Conservation (phyloP, 2,888 invertebrate genomes). For the Proisotoma minuta region DNA sequence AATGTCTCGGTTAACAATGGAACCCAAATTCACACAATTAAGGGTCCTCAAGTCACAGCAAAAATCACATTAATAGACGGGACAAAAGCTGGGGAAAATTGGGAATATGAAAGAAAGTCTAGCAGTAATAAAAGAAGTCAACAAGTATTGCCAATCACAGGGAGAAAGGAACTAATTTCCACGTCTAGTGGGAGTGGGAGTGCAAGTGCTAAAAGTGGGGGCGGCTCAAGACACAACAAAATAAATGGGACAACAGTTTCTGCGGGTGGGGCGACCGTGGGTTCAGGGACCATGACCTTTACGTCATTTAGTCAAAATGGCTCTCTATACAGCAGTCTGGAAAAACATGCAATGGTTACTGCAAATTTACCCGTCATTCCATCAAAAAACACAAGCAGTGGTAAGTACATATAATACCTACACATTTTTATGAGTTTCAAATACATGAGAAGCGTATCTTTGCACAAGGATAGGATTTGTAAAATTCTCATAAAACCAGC, state of each 20-base stretch:
- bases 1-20: not conserved
- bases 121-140: not conserved
- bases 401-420: too few species aligned
- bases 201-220: constrained; percentile 17
- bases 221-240: constrained; percentile 13
- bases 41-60: constrained; percentile 5
- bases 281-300: constrained; percentile 16
- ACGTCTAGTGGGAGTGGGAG: not conserved
- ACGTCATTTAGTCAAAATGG: constrained; percentile 9
- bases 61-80: constrained; percentile 8
- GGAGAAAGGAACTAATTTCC: constrained; percentile 1
- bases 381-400: too few species aligned
- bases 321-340: constrained; percentile 8
- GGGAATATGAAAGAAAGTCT: not conserved
- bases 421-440: too few species aligned
- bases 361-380: constrained; percentile 22
- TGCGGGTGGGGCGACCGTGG: constrained; percentile 13
- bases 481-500: too few species aligned
- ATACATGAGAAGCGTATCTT: too few species aligned
- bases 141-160: constrained; percentile 15
- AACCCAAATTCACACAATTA: too few species aligned
- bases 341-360: constrained; percentile 21
- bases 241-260: constrained; percentile 10
- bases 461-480: too few species aligned
- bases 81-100: not conserved